Conservation (phyloP, 1,140 invertebrate genomes). For the Drosophila varians region DNA sequence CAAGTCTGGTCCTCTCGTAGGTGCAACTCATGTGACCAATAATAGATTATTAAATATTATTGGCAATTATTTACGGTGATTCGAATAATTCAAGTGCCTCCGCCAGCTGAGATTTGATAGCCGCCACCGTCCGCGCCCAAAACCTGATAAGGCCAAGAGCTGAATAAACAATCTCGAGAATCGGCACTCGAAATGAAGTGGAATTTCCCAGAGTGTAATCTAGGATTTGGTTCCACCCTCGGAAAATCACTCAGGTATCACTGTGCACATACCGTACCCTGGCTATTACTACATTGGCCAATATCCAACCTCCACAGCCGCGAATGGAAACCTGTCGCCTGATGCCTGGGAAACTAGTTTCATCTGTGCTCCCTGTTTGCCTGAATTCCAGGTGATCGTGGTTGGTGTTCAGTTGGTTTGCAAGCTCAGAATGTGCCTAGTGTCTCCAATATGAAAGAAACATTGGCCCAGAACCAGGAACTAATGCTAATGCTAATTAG, state of each 20-base stretch:
- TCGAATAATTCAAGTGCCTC: constrained; percentile 26
- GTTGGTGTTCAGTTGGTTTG: background rate
- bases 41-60: constrained; percentile 18
- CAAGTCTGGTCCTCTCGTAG: constrained; percentile 2
- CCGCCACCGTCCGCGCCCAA: background rate
- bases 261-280: constrained; percentile 28
- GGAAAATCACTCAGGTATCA: constrained; percentile 31
- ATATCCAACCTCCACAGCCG: background rate
- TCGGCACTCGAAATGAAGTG: constrained; percentile 38
- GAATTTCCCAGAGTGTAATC: constrained; percentile 39
- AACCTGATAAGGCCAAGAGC: constrained; percentile 28
- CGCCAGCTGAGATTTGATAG: constrained; percentile 35
- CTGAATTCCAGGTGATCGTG: constrained; percentile 29
- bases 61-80: constrained; percentile 34
- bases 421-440: background rate
- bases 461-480: constrained; percentile 27
- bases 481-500: constrained; percentile 34
- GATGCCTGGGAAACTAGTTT: constrained; percentile 40
- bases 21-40: constrained; percentile 7
- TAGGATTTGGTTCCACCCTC: constrained; percentile 20
- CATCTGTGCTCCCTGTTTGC: constrained; percentile 15
- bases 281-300: constrained; percentile 10
- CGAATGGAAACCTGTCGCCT: constrained; percentile 31
- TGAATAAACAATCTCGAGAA: constrained; percentile 23
- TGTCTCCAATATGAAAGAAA: background rate